These are phyloP conservation scores for Montipora sp. DNA, from an alignment of 64 coral and sea anemone genomes.

Conservation along the genomic window DNA sequence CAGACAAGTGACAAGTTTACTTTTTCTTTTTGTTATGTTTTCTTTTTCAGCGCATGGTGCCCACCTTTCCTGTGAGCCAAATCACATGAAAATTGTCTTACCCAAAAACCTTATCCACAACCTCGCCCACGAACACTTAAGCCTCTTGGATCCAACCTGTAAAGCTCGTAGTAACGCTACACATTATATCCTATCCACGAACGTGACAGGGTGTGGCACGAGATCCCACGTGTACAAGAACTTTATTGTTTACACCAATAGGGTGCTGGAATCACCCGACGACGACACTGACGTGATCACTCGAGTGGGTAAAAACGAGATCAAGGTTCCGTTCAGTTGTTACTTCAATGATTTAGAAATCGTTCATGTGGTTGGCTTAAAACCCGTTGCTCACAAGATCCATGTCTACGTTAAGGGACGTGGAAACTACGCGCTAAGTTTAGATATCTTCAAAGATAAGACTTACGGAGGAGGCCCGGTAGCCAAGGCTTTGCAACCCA, in stretches of 20 bases:
- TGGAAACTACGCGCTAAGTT: conserved; percentile 69
- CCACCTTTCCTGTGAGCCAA: conserved; percentile 61
- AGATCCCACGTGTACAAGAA: conserved; percentile 75
- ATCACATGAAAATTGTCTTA: conserved; percentile 85
- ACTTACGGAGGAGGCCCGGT: conserved; percentile 41
- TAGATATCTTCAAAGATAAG: conserved; percentile 81
- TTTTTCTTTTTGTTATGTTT: background rate
- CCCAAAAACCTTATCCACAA: conserved; percentile 88
- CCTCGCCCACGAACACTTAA: conserved; percentile 78
- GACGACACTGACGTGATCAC: conserved; percentile 67
- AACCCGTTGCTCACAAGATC: conserved; percentile 65
- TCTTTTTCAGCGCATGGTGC: conserved; percentile 69
- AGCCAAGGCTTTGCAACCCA: background rate
- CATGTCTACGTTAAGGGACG: conserved; percentile 82
- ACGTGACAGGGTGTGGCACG: conserved; percentile 75
- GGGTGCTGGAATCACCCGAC: conserved; percentile 74
- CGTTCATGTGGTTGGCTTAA: conserved; percentile 75
- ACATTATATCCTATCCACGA: conserved; percentile 78
- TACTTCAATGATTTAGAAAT: conserved; percentile 86
- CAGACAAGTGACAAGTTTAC: background rate
- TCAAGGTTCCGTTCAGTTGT: conserved; percentile 86
- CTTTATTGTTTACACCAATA: conserved; percentile 90
- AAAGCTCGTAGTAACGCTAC: conserved; percentile 63
- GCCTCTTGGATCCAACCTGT: conserved; percentile 69
- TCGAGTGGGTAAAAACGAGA: conserved; percentile 70